These are phyloP conservation scores for Syndactyla subalaris DNA, from an alignment of 2,797 vertebrate genomes.

Conservation along the genomic window DNA sequence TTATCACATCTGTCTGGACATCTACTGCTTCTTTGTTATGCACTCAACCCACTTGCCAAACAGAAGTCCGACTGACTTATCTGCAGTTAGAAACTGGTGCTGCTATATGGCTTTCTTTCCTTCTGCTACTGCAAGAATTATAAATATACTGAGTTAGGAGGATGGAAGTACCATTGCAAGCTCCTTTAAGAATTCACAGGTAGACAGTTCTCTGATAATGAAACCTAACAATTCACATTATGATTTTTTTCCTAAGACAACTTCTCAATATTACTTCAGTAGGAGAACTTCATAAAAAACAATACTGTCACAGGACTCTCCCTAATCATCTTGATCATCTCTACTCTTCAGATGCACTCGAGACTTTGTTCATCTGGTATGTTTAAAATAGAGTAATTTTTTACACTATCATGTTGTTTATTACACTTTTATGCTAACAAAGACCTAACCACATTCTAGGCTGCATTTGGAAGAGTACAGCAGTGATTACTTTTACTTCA, in stretches of 20 bases:
- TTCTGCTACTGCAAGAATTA: background rate
- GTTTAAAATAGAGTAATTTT: background rate
- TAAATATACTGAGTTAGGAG: background rate
- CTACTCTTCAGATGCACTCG: background rate
- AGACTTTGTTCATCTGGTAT: background rate
- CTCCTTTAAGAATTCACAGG: background rate
- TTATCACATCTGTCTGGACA: background rate
- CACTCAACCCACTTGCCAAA: fast-evolving
- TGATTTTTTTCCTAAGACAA: background rate
- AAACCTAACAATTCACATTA: fast-evolving
- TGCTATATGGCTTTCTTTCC: background rate
- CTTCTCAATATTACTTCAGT: background rate
- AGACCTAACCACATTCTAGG: background rate
- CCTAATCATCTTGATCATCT: background rate
- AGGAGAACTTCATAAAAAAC: background rate
- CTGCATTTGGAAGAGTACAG: background rate
- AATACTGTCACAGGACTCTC: background rate
- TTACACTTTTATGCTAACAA: background rate
- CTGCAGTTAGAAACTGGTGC: background rate
- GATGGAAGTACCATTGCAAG: background rate
- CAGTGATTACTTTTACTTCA: background rate
- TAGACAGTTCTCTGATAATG: background rate
- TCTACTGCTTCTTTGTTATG: background rate
- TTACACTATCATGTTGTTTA: background rate
- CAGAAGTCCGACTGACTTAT: background rate